Evolutionary conservation across 2,113 vertebrate species (phyloP).

Genomic region (Melospiza georgiana): DNA sequence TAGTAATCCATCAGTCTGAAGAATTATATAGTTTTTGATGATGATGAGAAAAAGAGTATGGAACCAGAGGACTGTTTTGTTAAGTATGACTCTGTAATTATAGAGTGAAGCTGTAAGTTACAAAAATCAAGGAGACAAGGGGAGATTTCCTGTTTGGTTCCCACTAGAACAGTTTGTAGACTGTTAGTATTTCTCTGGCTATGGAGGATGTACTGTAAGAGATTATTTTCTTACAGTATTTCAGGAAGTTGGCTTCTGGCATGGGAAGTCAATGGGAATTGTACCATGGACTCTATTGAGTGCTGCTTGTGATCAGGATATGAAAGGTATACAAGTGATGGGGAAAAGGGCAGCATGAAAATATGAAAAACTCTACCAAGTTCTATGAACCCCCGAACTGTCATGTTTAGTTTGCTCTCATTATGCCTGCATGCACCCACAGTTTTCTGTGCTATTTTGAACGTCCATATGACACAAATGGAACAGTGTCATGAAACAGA

Average conservation of each 20-base stretch:
- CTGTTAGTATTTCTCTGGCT: neutral
- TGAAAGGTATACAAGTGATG: neutral
- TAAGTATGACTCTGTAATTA: neutral
- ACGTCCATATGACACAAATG: neutral
- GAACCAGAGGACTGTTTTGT: neutral
- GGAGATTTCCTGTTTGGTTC: neutral
- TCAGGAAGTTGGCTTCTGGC: neutral
- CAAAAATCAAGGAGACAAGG: neutral
- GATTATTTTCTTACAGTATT: neutral
- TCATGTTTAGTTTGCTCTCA: neutral
- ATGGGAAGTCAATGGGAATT: neutral
- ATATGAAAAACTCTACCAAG: rapidly evolving
- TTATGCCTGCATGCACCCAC: neutral
- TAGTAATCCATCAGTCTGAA: neutral
- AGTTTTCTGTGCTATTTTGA: neutral
- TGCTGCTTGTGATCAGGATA: neutral
- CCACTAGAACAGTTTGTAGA: neutral
- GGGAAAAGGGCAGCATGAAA: neutral
- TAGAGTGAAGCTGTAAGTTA: neutral
- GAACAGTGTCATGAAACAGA: neutral
- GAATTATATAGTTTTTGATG: neutral
- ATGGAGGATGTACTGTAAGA: neutral
- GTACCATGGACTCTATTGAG: neutral
- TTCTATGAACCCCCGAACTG: neutral
- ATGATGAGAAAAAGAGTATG: neutral